These are phyloP conservation scores for Temnothorax ravouxi DNA, from an alignment of 2,888 invertebrate species.

Conservation along the genomic window DNA sequence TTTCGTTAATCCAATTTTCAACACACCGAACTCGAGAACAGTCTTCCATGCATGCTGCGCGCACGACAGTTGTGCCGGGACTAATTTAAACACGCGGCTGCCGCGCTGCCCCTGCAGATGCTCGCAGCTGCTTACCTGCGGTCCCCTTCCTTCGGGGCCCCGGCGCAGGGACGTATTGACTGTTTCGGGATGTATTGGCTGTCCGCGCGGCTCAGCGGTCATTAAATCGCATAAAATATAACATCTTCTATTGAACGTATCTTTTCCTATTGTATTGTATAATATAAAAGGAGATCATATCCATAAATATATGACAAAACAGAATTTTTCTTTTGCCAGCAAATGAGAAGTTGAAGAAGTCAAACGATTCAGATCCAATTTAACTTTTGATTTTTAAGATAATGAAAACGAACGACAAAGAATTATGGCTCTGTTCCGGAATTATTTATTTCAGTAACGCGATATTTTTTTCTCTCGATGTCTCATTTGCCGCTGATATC, in stretches of 20 bases:
- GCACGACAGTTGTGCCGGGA: slow-evolving; percentile 85
- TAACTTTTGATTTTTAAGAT: neutral
- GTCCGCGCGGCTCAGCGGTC: neutral
- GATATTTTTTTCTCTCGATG: neutral
- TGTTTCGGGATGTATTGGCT: neutral
- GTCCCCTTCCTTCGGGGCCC: slow-evolving; percentile 69
- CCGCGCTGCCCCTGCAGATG: slow-evolving; percentile 73
- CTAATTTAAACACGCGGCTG: slow-evolving; percentile 84
- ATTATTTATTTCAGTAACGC: slow-evolving; percentile 1
- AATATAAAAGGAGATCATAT: neutral
- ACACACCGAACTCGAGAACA: slow-evolving; percentile 45
- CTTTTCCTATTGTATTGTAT: neutral
- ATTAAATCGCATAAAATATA: neutral
- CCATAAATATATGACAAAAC: neutral
- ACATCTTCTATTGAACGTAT: neutral
- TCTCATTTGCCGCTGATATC: neutral
- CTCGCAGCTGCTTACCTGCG: slow-evolving; percentile 84
- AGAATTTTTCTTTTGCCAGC: neutral
- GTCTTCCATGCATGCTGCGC: slow-evolving; percentile 79
- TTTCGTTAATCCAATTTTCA: slow-evolving; percentile 16
- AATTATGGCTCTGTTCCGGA: neutral
- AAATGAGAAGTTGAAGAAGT: neutral
- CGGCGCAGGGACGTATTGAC: slow-evolving; percentile 61
- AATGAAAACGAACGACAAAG: neutral
- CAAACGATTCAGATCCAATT: neutral